Conservation (phyloP, 2,888 invertebrate species). For the Slavum lentiscoides region DNA sequence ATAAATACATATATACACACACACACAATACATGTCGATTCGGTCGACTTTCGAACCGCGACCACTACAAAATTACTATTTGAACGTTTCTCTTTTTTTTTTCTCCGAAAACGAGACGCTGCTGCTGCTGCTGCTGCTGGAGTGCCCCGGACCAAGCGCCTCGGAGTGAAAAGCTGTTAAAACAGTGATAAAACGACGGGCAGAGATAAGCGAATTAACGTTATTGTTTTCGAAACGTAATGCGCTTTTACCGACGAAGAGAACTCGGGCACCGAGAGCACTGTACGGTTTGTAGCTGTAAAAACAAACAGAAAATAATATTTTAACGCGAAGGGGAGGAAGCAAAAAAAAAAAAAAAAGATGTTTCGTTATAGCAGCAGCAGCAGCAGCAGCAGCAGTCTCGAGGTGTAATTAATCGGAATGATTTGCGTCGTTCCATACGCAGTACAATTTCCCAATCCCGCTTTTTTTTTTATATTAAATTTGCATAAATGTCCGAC, state of each 20-base stretch:
- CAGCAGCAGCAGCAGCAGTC: slow-evolving; percentile 8
- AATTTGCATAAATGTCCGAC: slow-evolving; percentile 46
- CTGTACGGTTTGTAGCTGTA: not conserved
- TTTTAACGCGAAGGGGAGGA: slow-evolving; percentile 1
- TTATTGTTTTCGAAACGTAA: slow-evolving; percentile 50
- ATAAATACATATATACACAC: too few relatives aligned
- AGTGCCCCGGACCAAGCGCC: not conserved
- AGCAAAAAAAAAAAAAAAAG: slow-evolving; percentile 40
- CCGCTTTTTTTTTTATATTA: slow-evolving; percentile 13
- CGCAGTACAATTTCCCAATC: not conserved
- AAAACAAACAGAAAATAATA: slow-evolving; percentile 17
- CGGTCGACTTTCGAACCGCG: slow-evolving; percentile 23
- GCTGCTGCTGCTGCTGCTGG: not conserved
- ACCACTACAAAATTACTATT: slow-evolving; percentile 16
- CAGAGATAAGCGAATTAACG: slow-evolving; percentile 46
- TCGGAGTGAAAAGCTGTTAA: slow-evolving; percentile 39
- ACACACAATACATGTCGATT: not conserved
- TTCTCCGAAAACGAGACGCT: slow-evolving; percentile 17
- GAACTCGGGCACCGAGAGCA: not conserved
- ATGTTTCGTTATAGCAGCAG: slow-evolving; percentile 47
- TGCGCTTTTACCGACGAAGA: slow-evolving; percentile 13
- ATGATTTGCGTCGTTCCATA: slow-evolving; percentile 22
- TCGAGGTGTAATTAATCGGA: slow-evolving; percentile 51
- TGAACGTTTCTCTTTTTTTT: too few relatives aligned
- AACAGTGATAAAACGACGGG: slow-evolving; percentile 47